phyloP scores from a whole-genome alignment of 2,797 vertebrate genomes.

The Schizothorax lantsangensis region DNA sequence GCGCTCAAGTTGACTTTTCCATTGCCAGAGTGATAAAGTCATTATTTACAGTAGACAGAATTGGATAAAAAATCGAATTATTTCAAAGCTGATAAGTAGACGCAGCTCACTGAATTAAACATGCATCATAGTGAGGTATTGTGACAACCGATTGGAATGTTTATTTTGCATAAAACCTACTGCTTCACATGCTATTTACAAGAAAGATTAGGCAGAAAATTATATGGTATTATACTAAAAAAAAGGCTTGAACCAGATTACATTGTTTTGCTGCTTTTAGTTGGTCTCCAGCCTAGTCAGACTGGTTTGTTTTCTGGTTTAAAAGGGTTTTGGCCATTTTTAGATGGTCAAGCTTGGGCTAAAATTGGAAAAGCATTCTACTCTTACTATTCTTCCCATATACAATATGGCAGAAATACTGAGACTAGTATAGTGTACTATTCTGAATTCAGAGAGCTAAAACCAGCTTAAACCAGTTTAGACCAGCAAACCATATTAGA shows the following conservation, averaged over 20 bases:
- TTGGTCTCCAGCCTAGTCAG: not conserved
- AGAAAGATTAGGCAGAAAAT: not conserved
- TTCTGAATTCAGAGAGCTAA: not conserved
- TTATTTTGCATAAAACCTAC: not conserved
- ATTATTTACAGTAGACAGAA: not conserved
- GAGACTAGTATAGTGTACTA: not conserved
- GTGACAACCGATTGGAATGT: not conserved
- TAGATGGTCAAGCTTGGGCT: not conserved
- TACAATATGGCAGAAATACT: not conserved
- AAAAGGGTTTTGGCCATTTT: not conserved
- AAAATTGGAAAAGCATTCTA: not conserved
- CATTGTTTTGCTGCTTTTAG: not conserved
- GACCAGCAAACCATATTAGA: not conserved
- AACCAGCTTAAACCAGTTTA: not conserved
- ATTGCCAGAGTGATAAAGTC: not conserved
- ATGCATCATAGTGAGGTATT: not conserved
- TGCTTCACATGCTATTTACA: not conserved
- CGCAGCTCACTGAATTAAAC: not conserved
- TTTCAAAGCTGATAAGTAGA: not conserved
- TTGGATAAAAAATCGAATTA: not conserved
- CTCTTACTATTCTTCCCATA: not conserved
- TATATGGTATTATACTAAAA: not conserved
- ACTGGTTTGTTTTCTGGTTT: not conserved
- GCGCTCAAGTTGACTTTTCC: not conserved
- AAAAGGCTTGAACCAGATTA: not conserved